Base-by-base conservation (phyloP, 92 coral and sea anemone genomes). In the Siderastrea siderea region DNA sequence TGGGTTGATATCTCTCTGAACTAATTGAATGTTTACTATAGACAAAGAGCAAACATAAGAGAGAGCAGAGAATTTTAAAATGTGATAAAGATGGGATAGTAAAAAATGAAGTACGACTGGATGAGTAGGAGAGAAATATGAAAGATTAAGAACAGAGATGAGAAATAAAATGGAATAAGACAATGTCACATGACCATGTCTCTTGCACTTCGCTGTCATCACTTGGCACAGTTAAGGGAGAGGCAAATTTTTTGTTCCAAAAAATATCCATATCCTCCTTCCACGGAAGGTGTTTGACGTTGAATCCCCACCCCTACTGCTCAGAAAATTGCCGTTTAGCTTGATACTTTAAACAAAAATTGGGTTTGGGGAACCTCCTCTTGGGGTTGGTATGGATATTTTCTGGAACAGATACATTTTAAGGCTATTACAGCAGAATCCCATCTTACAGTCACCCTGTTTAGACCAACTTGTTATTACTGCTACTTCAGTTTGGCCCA, bases 181-280 rank as follows among this genome's bases (percentile, higher is more conserved):
- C 87, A 74, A 74, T 1, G 61, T 49, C 73, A 47, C 63, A 74
- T 62, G 52, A 71, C 84, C 93, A 69, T 64, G 70, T 94, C 98
- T 83, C 95, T 82, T 94, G 95, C 98, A 94, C 98, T 94, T 94
- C 93, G 89, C 98, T 92, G 54, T 94, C 98, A 94, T 94, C 98
- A 94, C 26, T 68, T 94, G 95, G 93, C 96, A 91, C 71, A 38
- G 58, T 48, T 45, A 53, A 45, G 3, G 4, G 59, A 74, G 67
- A 76, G 59, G 59, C 1, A 76, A 8, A 67, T 58, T 0, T 7
- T 17, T 17, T 67, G 38, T 26, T 26, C 38, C 38, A 26, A 26
- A 26, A 26, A 26, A 26, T 26, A 26, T 26, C 38, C 38, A 26
- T 26, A 26, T 26, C 38, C 38, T 26, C 38, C 38, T 26, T 26